Percentiles rank a stretch among this genome's conserved stretches.
Evolutionary conservation across 2,113 vertebrate species (phyloP).

Genomic region (Trachemys scripta): DNA sequence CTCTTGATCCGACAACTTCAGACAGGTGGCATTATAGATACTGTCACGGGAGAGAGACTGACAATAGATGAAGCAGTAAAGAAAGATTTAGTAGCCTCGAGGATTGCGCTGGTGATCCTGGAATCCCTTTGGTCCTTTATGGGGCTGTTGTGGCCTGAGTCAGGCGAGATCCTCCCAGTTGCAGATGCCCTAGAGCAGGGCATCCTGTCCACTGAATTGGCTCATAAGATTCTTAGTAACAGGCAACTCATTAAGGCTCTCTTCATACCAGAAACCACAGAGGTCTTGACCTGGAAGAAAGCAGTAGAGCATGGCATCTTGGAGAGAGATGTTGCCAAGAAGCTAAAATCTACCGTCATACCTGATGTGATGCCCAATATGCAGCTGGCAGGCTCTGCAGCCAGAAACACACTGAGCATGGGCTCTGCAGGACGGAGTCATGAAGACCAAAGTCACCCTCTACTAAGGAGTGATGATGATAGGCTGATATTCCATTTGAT

Average conservation of each 20-base stretch:
- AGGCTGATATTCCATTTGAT: constrained; percentile 86
- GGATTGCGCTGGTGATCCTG: constrained; percentile 85
- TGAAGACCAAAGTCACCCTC: constrained; percentile 26
- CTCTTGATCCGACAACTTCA: constrained; percentile 89
- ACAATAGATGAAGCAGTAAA: constrained; percentile 86
- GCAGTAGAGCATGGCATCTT: constrained; percentile 80
- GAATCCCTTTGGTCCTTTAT: constrained; percentile 88
- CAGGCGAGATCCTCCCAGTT: constrained; percentile 86
- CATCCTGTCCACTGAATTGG: constrained; percentile 84
- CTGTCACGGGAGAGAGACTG: constrained; percentile 82
- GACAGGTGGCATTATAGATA: constrained; percentile 89
- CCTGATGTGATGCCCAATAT: constrained; percentile 85
- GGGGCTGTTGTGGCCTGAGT: constrained; percentile 92
- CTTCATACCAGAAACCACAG: constrained; percentile 84
- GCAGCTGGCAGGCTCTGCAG: constrained; percentile 74
- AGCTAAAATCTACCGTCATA: constrained; percentile 80
- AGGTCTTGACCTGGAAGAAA: constrained; percentile 84
- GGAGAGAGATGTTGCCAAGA: constrained; percentile 69
- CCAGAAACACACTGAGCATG: constrained; percentile 69
- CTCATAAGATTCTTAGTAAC: constrained; percentile 81
- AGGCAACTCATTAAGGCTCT: constrained; percentile 84
- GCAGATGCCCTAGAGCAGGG: constrained; percentile 89
- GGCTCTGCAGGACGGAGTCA: constrained; percentile 21
- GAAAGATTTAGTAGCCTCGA: constrained; percentile 84
- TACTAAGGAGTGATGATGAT: constrained; percentile 51